Evolutionary conservation across 2,888 invertebrate species (phyloP).

Genomic region (Agrotis segetum): DNA sequence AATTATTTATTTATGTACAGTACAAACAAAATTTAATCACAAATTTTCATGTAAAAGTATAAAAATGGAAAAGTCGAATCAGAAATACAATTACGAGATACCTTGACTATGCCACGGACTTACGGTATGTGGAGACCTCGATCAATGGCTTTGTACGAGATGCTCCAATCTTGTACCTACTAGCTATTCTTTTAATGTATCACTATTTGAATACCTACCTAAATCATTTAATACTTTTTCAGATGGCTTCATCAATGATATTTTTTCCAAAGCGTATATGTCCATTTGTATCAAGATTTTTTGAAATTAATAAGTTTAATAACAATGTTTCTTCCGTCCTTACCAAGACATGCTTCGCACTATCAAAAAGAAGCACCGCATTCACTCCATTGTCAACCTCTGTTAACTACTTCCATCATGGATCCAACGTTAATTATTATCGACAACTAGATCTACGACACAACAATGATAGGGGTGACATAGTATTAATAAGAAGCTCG

Average conservation of each 20-base stretch:
- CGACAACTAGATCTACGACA: slow-evolving; percentile 69
- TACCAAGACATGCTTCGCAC: slow-evolving; percentile 22
- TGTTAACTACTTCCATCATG: slow-evolving; percentile 23
- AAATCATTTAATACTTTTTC: slow-evolving; percentile 57
- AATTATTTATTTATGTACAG: slow-evolving; percentile 5
- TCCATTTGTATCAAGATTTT: slow-evolving; percentile 60
- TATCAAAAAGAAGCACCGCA: slow-evolving; percentile 10
- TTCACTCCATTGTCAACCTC: slow-evolving; percentile 16
- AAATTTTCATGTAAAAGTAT: slow-evolving; percentile 34
- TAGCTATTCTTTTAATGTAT: not conserved
- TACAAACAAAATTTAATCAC: slow-evolving; percentile 9
- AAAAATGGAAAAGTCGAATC: slow-evolving; percentile 63
- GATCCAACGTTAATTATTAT: slow-evolving; percentile 68
- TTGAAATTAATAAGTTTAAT: slow-evolving; percentile 33
- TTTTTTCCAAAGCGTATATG: slow-evolving; percentile 66
- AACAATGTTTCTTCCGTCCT: slow-evolving; percentile 26
- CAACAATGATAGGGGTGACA: slow-evolving; percentile 58
- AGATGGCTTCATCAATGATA: slow-evolving; percentile 79
- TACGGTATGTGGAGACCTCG: too few relatives aligned
- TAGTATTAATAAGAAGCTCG: slow-evolving; percentile 64
- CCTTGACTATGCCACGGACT: slow-evolving; percentile 63
- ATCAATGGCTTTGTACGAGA: too few relatives aligned
- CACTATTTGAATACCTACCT: not conserved
- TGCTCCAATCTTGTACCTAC: too few relatives aligned
- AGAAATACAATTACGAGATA: slow-evolving; percentile 40